Conservation (phyloP, 2,797 vertebrate genomes). For the Micrastur ruficollis region DNA sequence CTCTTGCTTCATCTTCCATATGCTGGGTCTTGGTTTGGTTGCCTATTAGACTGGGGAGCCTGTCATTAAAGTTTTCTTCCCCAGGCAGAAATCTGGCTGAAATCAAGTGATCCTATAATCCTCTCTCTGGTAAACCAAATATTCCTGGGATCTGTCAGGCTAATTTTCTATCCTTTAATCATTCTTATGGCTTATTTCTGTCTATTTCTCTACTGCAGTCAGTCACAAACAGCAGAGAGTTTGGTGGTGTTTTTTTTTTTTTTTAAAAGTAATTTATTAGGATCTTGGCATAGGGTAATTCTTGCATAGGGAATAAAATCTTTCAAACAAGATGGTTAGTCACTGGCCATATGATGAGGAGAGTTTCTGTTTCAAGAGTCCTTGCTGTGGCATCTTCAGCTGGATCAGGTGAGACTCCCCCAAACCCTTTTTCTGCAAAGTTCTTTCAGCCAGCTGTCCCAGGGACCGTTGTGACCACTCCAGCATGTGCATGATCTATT, state of each 20-base stretch:
- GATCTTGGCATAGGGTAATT: background rate
- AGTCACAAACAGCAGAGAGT: background rate
- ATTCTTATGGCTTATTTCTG: background rate
- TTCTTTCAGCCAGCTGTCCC: background rate
- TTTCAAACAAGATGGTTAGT: background rate
- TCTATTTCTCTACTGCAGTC: background rate
- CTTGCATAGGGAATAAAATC: background rate
- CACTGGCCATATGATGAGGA: background rate
- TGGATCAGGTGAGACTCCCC: background rate
- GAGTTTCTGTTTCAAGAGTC: background rate
- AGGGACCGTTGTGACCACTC: background rate
- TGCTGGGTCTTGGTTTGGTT: background rate
- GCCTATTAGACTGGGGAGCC: background rate
- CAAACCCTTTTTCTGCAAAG: background rate
- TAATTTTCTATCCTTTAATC: background rate
- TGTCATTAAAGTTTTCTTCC: background rate
- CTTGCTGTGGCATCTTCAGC: background rate
- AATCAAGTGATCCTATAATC: background rate
- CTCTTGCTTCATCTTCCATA: background rate
- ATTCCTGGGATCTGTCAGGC: background rate
- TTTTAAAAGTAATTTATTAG: background rate
- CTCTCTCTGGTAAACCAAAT: background rate
- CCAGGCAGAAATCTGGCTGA: background rate
- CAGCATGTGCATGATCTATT: background rate
- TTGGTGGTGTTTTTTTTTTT: background rate